phyloP scores from a whole-genome alignment of 1,140 invertebrate genomes.

The Cryptotermes secundus region DNA sequence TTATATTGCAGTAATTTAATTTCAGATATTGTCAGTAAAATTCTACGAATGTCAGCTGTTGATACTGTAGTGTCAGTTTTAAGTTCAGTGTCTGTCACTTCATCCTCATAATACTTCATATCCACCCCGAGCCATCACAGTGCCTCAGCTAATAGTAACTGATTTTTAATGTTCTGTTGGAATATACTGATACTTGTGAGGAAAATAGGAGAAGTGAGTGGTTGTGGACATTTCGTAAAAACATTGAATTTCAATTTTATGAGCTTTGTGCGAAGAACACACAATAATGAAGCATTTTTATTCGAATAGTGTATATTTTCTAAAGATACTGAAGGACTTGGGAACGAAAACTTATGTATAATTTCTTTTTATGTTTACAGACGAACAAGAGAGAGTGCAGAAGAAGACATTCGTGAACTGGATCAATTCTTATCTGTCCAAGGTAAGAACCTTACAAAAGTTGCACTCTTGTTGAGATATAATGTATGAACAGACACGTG shows the following conservation, averaged over 20 bases:
- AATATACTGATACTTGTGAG: background rate
- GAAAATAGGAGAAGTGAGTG: too few species aligned
- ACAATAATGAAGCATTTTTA: too few species aligned
- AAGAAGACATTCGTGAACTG: slow-evolving; percentile 99
- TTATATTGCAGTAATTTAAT: background rate
- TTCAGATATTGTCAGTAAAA: background rate
- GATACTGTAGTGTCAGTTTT: too few species aligned
- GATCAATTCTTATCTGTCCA: slow-evolving; percentile 96
- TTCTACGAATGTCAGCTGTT: too few species aligned
- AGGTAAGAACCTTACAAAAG: slow-evolving; percentile 64
- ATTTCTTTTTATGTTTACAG: slow-evolving; percentile 65
- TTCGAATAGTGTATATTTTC: background rate
- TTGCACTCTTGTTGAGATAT: background rate
- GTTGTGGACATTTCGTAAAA: too few species aligned
- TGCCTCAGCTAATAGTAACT: too few species aligned
- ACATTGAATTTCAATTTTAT: too few species aligned
- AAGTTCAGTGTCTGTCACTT: too few species aligned
- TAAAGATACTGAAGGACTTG: background rate
- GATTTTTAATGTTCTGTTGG: background rate
- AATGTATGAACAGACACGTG: too few species aligned
- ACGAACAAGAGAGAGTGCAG: slow-evolving; percentile 98
- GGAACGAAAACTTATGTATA: too few species aligned
- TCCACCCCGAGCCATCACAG: background rate
- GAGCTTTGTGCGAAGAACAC: too few species aligned
- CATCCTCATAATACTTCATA: too few species aligned